These are phyloP conservation scores for Mesitornis unicolor DNA, from an alignment of 2,113 vertebrate genomes.

Conservation along the genomic window DNA sequence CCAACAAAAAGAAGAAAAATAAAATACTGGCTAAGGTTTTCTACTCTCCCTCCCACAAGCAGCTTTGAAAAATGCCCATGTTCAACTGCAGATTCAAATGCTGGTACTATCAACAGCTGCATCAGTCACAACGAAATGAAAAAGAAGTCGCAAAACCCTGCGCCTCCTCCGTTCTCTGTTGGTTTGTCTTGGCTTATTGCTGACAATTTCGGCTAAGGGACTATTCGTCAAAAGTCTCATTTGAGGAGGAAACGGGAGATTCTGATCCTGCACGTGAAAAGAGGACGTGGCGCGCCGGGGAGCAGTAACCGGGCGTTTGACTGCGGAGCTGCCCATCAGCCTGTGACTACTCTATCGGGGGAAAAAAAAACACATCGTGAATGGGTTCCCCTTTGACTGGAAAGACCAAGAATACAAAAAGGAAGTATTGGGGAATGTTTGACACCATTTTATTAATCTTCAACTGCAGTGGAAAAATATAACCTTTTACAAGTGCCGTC, in stretches of 20 bases:
- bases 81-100: constrained; percentile 8
- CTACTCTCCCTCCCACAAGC: not conserved
- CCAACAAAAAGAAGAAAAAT: fast-evolving
- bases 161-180: not conserved
- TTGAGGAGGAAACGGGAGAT: not conserved
- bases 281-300: not conserved
- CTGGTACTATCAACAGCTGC: constrained; percentile 43
- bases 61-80: not conserved
- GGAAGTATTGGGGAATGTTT: constrained; percentile 86
- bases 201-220: not conserved
- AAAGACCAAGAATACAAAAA: constrained; percentile 77
- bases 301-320: not conserved
- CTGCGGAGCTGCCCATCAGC: not conserved
- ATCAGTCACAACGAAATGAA: not conserved
- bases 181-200: not conserved
- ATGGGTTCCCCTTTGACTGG: not conserved
- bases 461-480: constrained; percentile 98
- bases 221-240: not conserved
- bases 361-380: not conserved
- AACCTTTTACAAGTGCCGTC: constrained; percentile 95
- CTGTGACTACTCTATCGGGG: not conserved
- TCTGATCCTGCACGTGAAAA: constrained; percentile 1
- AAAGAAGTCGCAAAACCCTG: not conserved
- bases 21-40: not conserved
- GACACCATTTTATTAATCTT: constrained; percentile 91